phyloP scores from a whole-genome alignment of 2,888 invertebrate genomes.

The Lymantria monacha region DNA sequence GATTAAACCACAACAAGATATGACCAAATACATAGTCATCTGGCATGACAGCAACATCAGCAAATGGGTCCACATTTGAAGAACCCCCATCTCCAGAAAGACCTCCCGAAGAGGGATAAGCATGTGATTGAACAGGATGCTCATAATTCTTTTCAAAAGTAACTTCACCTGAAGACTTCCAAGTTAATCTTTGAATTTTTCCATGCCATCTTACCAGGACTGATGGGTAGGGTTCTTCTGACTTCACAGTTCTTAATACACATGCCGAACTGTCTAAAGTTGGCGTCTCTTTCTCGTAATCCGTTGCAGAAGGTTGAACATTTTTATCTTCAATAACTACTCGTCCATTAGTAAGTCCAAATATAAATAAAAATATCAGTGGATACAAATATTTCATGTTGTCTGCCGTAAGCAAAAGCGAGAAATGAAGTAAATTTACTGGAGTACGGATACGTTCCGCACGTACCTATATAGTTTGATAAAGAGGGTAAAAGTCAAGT shows the following conservation, averaged over 20 bases:
- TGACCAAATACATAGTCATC: constrained; percentile 18
- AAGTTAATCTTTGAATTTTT: constrained; percentile 34
- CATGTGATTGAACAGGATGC: constrained; percentile 14
- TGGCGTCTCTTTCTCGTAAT: constrained; percentile 29
- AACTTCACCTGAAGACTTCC: constrained; percentile 17
- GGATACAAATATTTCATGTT: constrained; percentile 46
- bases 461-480: constrained; percentile 38
- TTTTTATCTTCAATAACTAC: constrained; percentile 39
- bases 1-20: constrained; percentile 11
- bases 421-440: constrained; percentile 18
- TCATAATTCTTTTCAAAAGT: constrained; percentile 17
- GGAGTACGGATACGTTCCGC: constrained; percentile 23
- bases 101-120: constrained; percentile 24
- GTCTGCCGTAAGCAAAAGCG: constrained; percentile 19
- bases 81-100: constrained; percentile 21
- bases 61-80: constrained; percentile 19
- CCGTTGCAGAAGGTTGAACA: constrained; percentile 18
- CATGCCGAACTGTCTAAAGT: constrained; percentile 39
- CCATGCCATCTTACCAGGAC: constrained; percentile 46
- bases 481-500: constrained; percentile 42
- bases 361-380: constrained; percentile 33
- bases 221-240: constrained; percentile 46
- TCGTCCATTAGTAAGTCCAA: constrained; percentile 40
- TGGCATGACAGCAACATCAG: constrained; percentile 24
- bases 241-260: constrained; percentile 38